phyloP scores from a whole-genome alignment of 2,113 vertebrate species.

The Rhabdomys dilectus region DNA sequence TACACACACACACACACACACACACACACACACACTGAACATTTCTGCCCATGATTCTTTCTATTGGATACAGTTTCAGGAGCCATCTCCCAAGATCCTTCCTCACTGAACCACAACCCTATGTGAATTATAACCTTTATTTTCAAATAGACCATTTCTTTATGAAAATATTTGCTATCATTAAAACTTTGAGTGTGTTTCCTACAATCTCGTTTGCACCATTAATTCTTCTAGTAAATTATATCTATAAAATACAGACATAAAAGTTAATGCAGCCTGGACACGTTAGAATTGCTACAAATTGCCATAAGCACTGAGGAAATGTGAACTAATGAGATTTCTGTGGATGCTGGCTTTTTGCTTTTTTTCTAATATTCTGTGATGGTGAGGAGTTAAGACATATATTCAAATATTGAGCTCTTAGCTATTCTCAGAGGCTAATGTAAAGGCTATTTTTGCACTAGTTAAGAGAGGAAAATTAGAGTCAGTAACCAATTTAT shows the following conservation, averaged over 20 bases:
- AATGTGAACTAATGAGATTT: slow-evolving; percentile 68
- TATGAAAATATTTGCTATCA: slow-evolving; percentile 48
- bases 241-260: slow-evolving; percentile 62
- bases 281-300: slow-evolving; percentile 39
- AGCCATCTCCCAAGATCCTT: background rate
- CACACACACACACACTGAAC: background rate
- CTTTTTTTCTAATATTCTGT: slow-evolving; percentile 53
- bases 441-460: slow-evolving; percentile 58
- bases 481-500: background rate
- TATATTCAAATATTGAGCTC: slow-evolving; percentile 37
- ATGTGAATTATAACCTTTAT: slow-evolving; percentile 42
- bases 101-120: background rate
- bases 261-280: slow-evolving; percentile 61
- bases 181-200: slow-evolving; percentile 42
- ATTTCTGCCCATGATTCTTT: background rate
- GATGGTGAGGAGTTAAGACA: slow-evolving; percentile 40
- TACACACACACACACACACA: background rate
- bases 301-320: slow-evolving; percentile 41
- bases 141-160: background rate
- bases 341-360: slow-evolving; percentile 35
- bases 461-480: slow-evolving; percentile 15
- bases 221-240: slow-evolving; percentile 56
- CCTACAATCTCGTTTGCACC: slow-evolving; percentile 3
- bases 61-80: background rate
- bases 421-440: slow-evolving; percentile 40